Conservation (phyloP, 2,113 vertebrate species). For the Actenoides lindsayi region DNA sequence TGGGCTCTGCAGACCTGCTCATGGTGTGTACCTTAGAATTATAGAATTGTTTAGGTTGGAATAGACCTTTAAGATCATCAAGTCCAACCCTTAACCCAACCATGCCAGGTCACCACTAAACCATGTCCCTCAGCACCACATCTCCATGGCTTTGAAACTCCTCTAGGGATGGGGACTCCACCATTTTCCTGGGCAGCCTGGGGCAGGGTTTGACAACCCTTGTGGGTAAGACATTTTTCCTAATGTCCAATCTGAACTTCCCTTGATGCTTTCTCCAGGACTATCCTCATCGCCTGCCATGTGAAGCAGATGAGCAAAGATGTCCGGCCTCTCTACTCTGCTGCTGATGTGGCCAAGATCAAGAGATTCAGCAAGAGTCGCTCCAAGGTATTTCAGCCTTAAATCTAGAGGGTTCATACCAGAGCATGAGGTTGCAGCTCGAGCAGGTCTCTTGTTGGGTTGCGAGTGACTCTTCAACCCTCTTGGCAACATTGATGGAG, state of each 20-base stretch:
- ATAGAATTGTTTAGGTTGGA: background rate
- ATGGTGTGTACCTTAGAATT: background rate
- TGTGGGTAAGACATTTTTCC: background rate
- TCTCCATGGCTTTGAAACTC: background rate
- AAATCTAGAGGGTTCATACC: background rate
- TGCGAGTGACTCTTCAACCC: background rate
- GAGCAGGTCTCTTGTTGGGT: background rate
- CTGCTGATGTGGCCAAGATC: constrained; percentile 91
- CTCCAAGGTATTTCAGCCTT: constrained; percentile 77
- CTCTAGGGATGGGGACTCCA: background rate
- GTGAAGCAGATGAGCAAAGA: constrained; percentile 96
- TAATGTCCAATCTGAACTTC: background rate
- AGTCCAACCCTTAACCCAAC: background rate
- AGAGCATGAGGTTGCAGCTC: background rate
- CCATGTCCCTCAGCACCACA: background rate
- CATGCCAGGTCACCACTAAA: background rate
- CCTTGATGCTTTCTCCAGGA: constrained; percentile 74
- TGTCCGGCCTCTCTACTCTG: constrained; percentile 82
- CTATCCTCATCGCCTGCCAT: constrained; percentile 92
- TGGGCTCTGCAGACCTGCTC: background rate
- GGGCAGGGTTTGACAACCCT: background rate
- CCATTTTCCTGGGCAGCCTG: background rate
- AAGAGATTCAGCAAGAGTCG: constrained; percentile 89
- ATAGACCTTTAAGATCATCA: background rate
- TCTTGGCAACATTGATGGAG: background rate